Evolutionary conservation across 2,113 vertebrate genomes (phyloP).

Genomic region (Macroglossus sobrinus): DNA sequence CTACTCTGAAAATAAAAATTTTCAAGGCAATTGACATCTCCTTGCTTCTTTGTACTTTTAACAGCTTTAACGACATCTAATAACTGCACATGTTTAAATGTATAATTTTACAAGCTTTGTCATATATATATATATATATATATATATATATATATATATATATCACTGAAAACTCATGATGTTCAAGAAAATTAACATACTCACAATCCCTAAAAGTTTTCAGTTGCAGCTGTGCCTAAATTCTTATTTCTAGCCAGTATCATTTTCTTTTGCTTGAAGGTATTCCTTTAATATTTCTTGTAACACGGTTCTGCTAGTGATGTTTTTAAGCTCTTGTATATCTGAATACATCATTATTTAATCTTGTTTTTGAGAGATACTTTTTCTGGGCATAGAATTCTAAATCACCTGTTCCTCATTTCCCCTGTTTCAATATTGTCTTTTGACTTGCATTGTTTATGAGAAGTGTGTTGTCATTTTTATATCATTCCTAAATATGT

Average conservation of each 20-base stretch:
- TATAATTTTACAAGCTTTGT: background rate
- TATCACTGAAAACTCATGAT: background rate
- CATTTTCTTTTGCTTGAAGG: background rate
- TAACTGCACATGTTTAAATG: background rate
- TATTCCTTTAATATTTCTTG: background rate
- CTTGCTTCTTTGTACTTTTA: background rate
- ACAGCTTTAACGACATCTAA: background rate
- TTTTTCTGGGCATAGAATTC: background rate
- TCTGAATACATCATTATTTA: background rate
- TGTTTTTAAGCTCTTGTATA: background rate
- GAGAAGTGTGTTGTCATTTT: background rate
- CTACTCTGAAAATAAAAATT: background rate
- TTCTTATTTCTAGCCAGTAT: background rate
- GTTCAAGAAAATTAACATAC: background rate
- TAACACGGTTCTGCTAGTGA: background rate
- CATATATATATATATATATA: background rate
- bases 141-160: too few species aligned
- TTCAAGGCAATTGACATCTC: background rate
- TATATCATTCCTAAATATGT: background rate
- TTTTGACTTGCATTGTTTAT: background rate
- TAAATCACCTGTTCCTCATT: background rate
- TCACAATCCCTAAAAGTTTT: background rate
- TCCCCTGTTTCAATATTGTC: background rate
- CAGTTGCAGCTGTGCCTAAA: background rate
- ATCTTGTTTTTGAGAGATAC: background rate